phyloP scores from a whole-genome alignment of 2,797 vertebrate genomes.

The Calcarius lapponicus region DNA sequence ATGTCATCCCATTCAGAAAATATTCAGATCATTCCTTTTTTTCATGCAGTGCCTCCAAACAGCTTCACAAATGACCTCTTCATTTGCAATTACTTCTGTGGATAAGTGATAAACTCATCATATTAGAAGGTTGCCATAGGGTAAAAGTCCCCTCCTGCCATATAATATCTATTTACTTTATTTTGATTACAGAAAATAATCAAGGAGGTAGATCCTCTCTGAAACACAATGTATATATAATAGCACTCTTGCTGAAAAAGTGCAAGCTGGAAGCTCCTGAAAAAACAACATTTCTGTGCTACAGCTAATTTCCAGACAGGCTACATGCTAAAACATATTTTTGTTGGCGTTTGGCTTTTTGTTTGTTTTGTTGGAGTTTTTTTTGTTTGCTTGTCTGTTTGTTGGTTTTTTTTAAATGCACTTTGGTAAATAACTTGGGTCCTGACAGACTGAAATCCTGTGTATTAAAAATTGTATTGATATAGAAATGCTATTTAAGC shows the following conservation, averaged over 20 bases:
- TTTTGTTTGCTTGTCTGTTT: neutral
- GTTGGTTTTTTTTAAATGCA: neutral
- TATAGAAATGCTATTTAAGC: constrained; percentile 16
- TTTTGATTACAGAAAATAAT: constrained; percentile 30
- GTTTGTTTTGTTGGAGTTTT: neutral
- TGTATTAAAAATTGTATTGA: neutral
- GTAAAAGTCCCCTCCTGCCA: neutral
- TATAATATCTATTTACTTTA: neutral
- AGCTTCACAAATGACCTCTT: constrained; percentile 25
- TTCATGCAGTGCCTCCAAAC: constrained; percentile 9
- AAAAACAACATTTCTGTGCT: neutral
- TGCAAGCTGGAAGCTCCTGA: neutral
- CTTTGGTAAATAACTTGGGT: neutral
- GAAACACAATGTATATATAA: constrained; percentile 8
- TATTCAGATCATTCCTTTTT: neutral
- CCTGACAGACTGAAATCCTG: neutral
- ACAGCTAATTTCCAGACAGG: neutral
- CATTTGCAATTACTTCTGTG: neutral
- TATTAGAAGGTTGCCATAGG: neutral
- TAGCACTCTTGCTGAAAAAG: neutral
- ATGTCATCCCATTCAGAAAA: neutral
- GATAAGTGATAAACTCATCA: constrained; percentile 15
- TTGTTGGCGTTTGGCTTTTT: neutral
- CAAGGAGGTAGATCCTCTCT: neutral
- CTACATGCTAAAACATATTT: neutral